Conservation (phyloP, 2,113 vertebrate species). For the Dasyprocta punctata region DNA sequence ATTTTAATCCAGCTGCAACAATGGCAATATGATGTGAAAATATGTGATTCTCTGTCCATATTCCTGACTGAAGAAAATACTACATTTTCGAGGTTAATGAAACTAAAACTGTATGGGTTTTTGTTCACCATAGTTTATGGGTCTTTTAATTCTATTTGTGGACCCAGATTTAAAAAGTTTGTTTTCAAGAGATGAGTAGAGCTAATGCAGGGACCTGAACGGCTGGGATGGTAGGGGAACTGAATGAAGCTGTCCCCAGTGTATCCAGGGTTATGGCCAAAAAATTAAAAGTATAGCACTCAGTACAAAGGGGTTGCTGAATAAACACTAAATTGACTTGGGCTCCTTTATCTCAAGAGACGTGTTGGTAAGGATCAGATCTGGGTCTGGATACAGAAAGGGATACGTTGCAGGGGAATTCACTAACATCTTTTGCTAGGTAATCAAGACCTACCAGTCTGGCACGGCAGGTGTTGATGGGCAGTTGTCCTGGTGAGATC, state of each 20-base stretch:
- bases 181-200: not conserved
- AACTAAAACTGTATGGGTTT: not conserved
- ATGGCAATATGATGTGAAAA: not conserved
- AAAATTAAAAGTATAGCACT: not conserved
- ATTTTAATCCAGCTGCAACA: not conserved
- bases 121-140: not conserved
- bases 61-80: conserved; percentile 8
- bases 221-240: not conserved
- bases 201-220: not conserved
- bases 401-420: not conserved
- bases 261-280: not conserved
- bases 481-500: not conserved
- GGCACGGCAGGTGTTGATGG: not conserved
- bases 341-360: not conserved
- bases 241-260: not conserved
- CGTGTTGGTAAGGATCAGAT: not conserved
- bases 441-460: not conserved
- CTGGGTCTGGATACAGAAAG: not conserved
- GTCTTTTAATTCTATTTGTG: not conserved
- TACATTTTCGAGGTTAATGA: not conserved
- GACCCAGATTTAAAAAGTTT: not conserved
- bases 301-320: not conserved
- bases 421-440: not conserved
- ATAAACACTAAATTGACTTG: not conserved
- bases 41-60: not conserved